These are phyloP conservation scores for Loripinus fragilis DNA, from an alignment of 2,888 invertebrate species.

Conservation along the genomic window DNA sequence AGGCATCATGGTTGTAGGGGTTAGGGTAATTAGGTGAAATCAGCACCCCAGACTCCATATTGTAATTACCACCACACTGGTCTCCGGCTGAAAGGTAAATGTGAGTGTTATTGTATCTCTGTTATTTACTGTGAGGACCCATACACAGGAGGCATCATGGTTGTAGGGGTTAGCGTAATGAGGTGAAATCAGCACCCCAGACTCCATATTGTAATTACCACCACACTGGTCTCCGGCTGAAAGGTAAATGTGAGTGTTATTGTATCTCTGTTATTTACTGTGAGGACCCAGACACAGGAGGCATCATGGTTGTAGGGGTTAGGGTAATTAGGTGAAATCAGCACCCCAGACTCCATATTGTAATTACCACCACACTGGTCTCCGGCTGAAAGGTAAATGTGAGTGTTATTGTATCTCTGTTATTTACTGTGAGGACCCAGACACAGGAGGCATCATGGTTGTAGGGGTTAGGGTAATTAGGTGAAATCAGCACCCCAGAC, in stretches of 20 bases:
- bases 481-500: constrained; percentile 75
- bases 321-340: constrained; percentile 81
- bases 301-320: constrained; percentile 74
- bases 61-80: constrained; percentile 74
- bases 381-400: constrained; percentile 74
- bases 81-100: constrained; percentile 44
- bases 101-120: constrained; percentile 87
- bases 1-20: constrained; percentile 73
- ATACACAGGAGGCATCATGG: constrained; percentile 77
- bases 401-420: constrained; percentile 86
- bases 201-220: constrained; percentile 66
- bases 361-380: constrained; percentile 73
- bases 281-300: constrained; percentile 80
- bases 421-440: constrained; percentile 84
- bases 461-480: constrained; percentile 79
- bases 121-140: constrained; percentile 84
- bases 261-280: constrained; percentile 85
- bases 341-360: constrained; percentile 68
- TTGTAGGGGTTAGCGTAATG: constrained; percentile 78
- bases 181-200: constrained; percentile 77
- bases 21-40: constrained; percentile 80
- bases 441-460: constrained; percentile 76
- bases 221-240: constrained; percentile 70
- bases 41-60: constrained; percentile 69
- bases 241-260: constrained; percentile 85